A percentile compares a stretch with the other conserved stretches of the same genome.
Conservation (phyloP, 2,888 invertebrate genomes). For the Apodemia zela region DNA sequence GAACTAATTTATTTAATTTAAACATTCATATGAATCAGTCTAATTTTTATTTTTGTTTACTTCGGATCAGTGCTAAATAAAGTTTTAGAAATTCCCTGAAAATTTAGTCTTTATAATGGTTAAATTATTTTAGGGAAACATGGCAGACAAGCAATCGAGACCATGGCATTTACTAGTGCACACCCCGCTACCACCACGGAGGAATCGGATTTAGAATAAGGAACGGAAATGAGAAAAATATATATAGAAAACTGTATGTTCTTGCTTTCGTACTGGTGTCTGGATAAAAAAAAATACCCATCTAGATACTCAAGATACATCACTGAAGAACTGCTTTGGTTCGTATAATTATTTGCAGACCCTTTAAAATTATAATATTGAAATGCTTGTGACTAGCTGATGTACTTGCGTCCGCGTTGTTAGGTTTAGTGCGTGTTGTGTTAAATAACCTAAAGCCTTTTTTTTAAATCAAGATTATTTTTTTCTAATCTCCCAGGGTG, state of each 20-base stretch:
- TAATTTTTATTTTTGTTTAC: neutral
- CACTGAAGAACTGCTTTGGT: slow-evolving; percentile 4
- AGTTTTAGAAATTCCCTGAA: neutral
- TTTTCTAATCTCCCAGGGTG: no score
- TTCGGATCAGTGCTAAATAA: neutral
- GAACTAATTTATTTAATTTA: neutral
- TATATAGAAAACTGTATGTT: neutral
- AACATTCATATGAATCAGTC: no score
- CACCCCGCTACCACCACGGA: slow-evolving; percentile 3
- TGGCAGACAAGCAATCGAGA: slow-evolving; percentile 2
- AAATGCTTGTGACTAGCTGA: no score
- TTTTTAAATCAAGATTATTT: no score
- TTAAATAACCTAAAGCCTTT: no score
- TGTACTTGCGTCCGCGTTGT: no score
- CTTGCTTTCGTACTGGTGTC: neutral
- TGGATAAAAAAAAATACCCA: slow-evolving; percentile 1
- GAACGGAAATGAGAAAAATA: neutral
- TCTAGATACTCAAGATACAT: neutral
- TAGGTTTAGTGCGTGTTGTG: no score
- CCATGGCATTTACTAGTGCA: slow-evolving; percentile 14
- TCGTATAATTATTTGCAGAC: slow-evolving; percentile 1
- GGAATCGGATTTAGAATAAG: slow-evolving; percentile 3
- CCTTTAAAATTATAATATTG: neutral
- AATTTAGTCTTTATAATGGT: neutral
- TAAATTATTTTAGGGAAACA: slow-evolving; percentile 10